phyloP scores from a whole-genome alignment of 2,797 vertebrate genomes.

The Microchirus variegatus region DNA sequence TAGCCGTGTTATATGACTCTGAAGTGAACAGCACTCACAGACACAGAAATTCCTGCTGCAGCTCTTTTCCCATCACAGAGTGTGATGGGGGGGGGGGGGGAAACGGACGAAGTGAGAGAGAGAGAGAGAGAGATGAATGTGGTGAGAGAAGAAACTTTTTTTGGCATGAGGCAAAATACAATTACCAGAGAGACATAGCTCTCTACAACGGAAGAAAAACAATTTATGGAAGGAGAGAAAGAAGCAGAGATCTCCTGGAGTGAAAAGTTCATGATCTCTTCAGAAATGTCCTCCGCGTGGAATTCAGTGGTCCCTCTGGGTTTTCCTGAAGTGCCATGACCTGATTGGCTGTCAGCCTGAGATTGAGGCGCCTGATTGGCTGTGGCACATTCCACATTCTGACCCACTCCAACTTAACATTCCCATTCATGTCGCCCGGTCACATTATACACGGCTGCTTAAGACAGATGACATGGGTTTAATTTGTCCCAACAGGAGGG shows the following conservation, averaged over 20 bases:
- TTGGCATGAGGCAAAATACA: constrained; percentile 70
- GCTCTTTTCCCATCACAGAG: constrained; percentile 69
- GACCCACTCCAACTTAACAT: constrained; percentile 56
- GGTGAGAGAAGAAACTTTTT: constrained; percentile 67
- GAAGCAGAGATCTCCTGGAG: constrained; percentile 70
- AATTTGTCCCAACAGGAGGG: constrained; percentile 21
- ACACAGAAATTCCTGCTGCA: constrained; percentile 68
- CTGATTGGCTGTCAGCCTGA: constrained; percentile 77
- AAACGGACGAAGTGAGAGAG: constrained; percentile 9
- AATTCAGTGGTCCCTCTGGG: constrained; percentile 71
- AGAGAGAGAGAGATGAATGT: constrained; percentile 36
- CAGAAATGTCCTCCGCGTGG: constrained; percentile 62
- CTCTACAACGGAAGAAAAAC: constrained; percentile 45
- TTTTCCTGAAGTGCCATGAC: constrained; percentile 67
- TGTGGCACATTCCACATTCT: constrained; percentile 70
- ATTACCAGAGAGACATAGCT: constrained; percentile 67
- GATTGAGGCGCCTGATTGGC: constrained; percentile 75
- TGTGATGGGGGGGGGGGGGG: constrained; percentile 18
- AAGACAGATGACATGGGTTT: constrained; percentile 47
- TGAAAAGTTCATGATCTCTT: constrained; percentile 78
- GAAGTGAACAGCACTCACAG: constrained; percentile 78
- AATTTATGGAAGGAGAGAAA: constrained; percentile 51
- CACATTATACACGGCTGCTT: constrained; percentile 50
- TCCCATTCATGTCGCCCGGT: constrained; percentile 59
- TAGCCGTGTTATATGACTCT: constrained; percentile 78